Base-by-base conservation (phyloP, 2,888 invertebrate species). In the Apeira syringaria region DNA sequence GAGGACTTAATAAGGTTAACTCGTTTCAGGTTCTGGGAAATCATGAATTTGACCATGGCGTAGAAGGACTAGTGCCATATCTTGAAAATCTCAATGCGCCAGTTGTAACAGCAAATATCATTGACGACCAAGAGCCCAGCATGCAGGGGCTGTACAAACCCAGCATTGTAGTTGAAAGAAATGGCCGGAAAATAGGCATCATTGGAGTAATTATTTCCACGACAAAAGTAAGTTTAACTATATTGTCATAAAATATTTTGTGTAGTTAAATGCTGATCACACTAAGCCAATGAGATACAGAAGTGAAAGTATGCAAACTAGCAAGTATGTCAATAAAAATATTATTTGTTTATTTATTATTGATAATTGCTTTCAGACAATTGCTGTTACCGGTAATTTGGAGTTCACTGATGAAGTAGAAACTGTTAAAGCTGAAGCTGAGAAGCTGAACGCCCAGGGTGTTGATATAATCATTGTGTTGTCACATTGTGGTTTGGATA, bases 41-140 rank as follows among this genome's bases (percentile, higher is more conserved):
- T 68, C 97, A 97, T 67, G 97, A 97, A 70, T 97, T 97, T 59
- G 97, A 97, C 69, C 92, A 94, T 56, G 93, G 92, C 0, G 84
- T 96, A 1, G 91, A 82, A 25, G 96, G 95, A 1, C 80, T 95
- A 0, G 92, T 94, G 0, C 95, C 95, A 0, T 96, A 95, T 68
- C 70, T 97, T 5, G 62, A 93, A 61, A 71, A 86, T 28, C 65
- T 95, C 5, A 79, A 92, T 0, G 91, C 94, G 3, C 92, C 94
- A 1, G 91, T 95, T n/a, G 88, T 97, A 2, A 92, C 94, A 7
- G 91, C 94, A 1, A 97, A 97, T 58, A 94, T 97, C 25, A 93
- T 96, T 59, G 92, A 92, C 39, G 89, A 90, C 6, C 68, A 90
- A 3, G 96, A 96, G 59, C 94, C 96, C 0, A 79, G 84, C 3